A percentile compares a stretch with the other conserved stretches of the same genome.
Evolutionary conservation across 2,113 vertebrate species (phyloP).

Genomic region (Bos javanicus): DNA sequence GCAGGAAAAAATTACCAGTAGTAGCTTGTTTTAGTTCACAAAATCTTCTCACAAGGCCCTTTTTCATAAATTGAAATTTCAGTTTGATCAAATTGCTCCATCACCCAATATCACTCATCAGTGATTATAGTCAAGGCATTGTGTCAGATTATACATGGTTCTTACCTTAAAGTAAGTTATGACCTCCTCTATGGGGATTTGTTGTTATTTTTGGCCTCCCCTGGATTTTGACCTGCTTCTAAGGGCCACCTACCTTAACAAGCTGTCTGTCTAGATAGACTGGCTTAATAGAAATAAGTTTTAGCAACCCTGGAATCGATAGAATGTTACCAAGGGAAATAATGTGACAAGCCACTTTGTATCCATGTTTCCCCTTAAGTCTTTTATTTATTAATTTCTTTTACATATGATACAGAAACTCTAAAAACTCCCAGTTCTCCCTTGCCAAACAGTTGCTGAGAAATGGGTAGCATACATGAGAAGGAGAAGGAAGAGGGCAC

Average conservation of each 20-base stretch:
- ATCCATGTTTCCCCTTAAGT: background rate
- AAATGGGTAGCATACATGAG: background rate
- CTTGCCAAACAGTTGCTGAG: background rate
- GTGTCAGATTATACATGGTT: background rate
- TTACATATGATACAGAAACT: background rate
- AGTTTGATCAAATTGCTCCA: background rate
- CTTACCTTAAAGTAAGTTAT: background rate
- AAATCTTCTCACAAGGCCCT: background rate
- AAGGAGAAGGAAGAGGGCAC: background rate
- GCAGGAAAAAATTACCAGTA: background rate
- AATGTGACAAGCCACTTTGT: background rate
- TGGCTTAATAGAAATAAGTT: background rate
- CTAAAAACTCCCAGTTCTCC: background rate
- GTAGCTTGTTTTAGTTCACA: background rate
- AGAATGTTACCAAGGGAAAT: background rate
- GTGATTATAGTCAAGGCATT: background rate
- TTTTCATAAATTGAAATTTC: slow-evolving; percentile 3
- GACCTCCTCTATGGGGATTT: background rate
- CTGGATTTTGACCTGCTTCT: background rate
- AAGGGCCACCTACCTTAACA: background rate
- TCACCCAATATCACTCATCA: background rate
- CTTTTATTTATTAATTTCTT: slow-evolving; percentile 30
- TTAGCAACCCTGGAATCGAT: background rate
- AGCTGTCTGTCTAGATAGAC: background rate
- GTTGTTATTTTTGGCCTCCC: background rate